A percentile compares a stretch with the other conserved stretches of the same genome.
Evolutionary conservation across 2,888 invertebrate genomes (phyloP).

Genomic region (Timema podura): DNA sequence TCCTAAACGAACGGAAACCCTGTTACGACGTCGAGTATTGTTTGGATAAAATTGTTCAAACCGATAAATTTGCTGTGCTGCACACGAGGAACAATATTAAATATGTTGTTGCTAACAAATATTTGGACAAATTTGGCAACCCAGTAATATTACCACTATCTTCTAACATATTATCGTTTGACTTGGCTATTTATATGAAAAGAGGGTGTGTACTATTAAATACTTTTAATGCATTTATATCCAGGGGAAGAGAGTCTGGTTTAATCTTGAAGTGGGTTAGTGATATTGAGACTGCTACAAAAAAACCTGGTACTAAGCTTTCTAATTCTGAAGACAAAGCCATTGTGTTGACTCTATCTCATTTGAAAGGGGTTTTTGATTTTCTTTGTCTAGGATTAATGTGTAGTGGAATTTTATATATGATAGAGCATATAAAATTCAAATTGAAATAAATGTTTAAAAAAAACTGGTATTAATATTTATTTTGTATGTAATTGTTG

Average conservation of each 20-base stretch:
- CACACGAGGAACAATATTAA: not conserved
- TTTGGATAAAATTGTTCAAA: not conserved
- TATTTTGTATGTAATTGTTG: too few species aligned
- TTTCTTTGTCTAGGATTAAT: not conserved
- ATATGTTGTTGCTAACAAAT: not conserved
- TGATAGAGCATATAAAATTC: too few species aligned
- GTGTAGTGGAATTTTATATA: not conserved
- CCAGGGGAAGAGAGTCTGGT: not conserved
- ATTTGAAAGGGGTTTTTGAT: not conserved
- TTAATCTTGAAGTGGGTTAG: not conserved
- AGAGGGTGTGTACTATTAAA: not conserved
- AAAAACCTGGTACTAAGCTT: not conserved
- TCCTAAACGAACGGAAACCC: not conserved
- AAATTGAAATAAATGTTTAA: too few species aligned
- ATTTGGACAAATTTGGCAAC: not conserved
- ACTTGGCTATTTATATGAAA: not conserved
- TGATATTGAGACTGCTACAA: not conserved
- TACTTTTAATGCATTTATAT: not conserved
- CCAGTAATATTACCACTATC: not conserved
- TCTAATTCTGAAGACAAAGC: not conserved
- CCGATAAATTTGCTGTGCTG: not conserved
- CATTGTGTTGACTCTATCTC: not conserved
- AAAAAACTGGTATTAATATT: too few species aligned
- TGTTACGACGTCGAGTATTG: slow-evolving; percentile 4
- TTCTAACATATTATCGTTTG: not conserved